A percentile compares a stretch with the other conserved stretches of the same genome.
These are phyloP conservation scores for Epizoanthus ramosus DNA, from an alignment of 92 coral and sea anemone species.

Conservation along the genomic window DNA sequence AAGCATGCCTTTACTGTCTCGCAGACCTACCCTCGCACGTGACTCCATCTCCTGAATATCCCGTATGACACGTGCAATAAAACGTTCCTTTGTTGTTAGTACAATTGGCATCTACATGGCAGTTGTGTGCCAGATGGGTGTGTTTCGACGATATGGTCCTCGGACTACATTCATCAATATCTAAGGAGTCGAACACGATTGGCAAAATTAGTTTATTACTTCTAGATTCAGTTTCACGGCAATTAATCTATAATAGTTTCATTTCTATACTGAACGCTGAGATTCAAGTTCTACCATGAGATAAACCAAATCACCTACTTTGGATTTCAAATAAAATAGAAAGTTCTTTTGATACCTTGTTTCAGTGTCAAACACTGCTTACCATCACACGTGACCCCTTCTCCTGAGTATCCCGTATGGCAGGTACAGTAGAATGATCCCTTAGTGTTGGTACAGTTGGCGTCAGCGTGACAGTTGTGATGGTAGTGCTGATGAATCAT, in stretches of 20 bases:
- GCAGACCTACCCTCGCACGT: conserved; percentile 44
- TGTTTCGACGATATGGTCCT: neutral
- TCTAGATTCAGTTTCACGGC: no score
- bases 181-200: neutral
- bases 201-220: neutral
- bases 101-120: conserved; percentile 52
- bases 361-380: neutral
- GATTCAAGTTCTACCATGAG: no score
- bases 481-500: neutral
- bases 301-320: no score
- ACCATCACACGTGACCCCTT: conserved; percentile 77
- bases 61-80: conserved; percentile 35
- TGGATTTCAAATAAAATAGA: no score
- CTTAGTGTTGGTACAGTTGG: conserved; percentile 80
- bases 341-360: neutral
- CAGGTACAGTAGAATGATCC: conserved; percentile 85
- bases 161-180: neutral
- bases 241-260: no score
- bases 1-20: neutral
- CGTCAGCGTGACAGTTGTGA: conserved; percentile 73
- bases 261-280: no score
- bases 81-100: conserved; percentile 44
- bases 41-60: conserved; percentile 38
- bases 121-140: conserved; percentile 10
- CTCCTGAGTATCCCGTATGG: conserved; percentile 75